Percentiles rank a stretch among this genome's conserved stretches.
phyloP scores from a whole-genome alignment of 2,113 vertebrate genomes.

The Notarius quadriscutis region DNA sequence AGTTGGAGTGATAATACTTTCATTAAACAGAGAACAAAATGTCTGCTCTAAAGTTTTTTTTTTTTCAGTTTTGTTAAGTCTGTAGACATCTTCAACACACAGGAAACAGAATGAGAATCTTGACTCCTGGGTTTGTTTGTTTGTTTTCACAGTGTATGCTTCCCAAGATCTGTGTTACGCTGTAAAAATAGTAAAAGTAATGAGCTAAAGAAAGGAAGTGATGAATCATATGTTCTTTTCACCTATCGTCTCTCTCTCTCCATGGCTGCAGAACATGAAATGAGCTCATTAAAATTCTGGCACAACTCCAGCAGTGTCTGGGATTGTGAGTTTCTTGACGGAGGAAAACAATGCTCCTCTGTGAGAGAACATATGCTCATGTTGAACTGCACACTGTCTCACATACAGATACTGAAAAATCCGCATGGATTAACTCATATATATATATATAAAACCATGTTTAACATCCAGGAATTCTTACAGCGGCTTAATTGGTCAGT shows the following conservation, averaged over 20 bases:
- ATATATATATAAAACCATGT: neutral
- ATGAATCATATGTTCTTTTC: slow-evolving; percentile 32
- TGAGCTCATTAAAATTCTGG: slow-evolving; percentile 45
- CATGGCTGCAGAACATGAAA: slow-evolving; percentile 29
- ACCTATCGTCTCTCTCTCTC: slow-evolving; percentile 2
- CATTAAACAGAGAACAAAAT: neutral
- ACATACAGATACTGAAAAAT: neutral
- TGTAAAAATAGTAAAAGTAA: slow-evolving; percentile 40
- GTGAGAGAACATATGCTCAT: slow-evolving; percentile 23
- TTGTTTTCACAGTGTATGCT: slow-evolving; percentile 8
- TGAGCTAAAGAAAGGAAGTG: slow-evolving; percentile 31
- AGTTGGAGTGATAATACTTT: neutral
- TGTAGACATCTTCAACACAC: neutral
- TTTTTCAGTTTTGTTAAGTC: neutral
- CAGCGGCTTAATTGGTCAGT: neutral
- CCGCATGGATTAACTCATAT: neutral
- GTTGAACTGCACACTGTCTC: neutral
- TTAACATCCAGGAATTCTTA: too few relatives aligned
- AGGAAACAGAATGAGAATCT: neutral
- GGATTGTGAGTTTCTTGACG: slow-evolving; percentile 18
- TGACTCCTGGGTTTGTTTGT: neutral
- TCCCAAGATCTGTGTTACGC: slow-evolving; percentile 3
- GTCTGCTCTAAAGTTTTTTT: neutral
- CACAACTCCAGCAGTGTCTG: slow-evolving; percentile 7
- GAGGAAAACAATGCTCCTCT: slow-evolving; percentile 32